Evolutionary conservation across 2,888 invertebrate species (phyloP).

Genomic region (Odontothrips loti): DNA sequence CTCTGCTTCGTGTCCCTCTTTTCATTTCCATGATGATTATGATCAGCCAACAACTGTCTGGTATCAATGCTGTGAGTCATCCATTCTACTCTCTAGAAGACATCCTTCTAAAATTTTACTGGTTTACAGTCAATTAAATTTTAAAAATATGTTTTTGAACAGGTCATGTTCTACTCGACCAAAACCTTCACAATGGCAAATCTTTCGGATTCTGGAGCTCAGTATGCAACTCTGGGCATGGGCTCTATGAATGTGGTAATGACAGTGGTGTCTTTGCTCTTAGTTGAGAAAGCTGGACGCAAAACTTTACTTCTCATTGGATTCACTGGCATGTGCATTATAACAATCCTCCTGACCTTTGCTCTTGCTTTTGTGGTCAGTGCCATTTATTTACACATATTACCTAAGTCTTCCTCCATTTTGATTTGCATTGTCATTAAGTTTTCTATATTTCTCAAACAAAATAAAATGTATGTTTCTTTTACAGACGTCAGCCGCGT

Average conservation of each 20-base stretch:
- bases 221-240: constrained; percentile 79
- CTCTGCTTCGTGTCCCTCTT: constrained; percentile 69
- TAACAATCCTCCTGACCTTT: constrained; percentile 64
- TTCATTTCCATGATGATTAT: constrained; percentile 76
- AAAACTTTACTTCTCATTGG: constrained; percentile 76
- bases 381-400: constrained; percentile 38
- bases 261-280: constrained; percentile 73
- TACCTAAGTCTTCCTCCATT: not conserved
- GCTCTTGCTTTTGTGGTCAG: constrained; percentile 54
- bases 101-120: not conserved
- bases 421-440: not conserved
- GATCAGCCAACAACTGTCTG: constrained; percentile 84
- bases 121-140: too few species aligned
- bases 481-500: constrained; percentile 47
- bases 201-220: constrained; percentile 57
- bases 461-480: constrained; percentile 30
- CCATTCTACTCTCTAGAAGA: not conserved
- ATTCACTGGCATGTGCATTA: constrained; percentile 71
- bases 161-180: constrained; percentile 78
- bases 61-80: constrained; percentile 73
- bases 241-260: constrained; percentile 80
- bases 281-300: constrained; percentile 78
- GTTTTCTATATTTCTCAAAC: not conserved
- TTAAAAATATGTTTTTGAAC: constrained; percentile 30
- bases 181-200: constrained; percentile 70